A percentile compares a stretch with the other conserved stretches of the same genome.
These are phyloP conservation scores for Melanogrammus aeglefinus DNA, from an alignment of 2,797 vertebrate genomes.

Conservation along the genomic window DNA sequence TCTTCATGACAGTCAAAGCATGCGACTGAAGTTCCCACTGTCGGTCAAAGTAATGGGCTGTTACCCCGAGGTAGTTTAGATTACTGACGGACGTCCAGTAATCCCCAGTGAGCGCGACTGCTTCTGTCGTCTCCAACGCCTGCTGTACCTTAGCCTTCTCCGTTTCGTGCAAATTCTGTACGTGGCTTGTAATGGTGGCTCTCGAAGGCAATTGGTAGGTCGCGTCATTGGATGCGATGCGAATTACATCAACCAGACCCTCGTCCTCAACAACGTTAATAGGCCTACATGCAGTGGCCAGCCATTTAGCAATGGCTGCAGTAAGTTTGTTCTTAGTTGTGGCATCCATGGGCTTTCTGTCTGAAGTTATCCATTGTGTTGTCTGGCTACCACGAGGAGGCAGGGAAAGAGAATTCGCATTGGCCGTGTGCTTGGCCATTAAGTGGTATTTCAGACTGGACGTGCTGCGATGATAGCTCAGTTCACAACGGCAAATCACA, in stretches of 20 bases:
- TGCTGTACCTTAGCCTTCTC: slow-evolving; percentile 6
- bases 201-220: slow-evolving; percentile 19
- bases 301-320: slow-evolving; percentile 19
- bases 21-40: too few relatives aligned
- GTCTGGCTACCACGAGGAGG: too few relatives aligned
- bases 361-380: neutral
- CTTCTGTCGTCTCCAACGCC: neutral
- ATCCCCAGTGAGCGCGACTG: too few relatives aligned
- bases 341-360: neutral
- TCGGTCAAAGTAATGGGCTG: too few relatives aligned
- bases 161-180: neutral
- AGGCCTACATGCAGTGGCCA: slow-evolving; percentile 18
- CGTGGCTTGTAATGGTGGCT: slow-evolving; percentile 10
- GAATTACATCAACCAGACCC: slow-evolving; percentile 20
- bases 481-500: too few relatives aligned
- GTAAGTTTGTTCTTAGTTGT: neutral
- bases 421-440: too few relatives aligned
- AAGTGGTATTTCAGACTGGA: too few relatives aligned
- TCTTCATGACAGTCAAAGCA: too few relatives aligned
- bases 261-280: slow-evolving; percentile 21
- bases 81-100: too few relatives aligned
- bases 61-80: too few relatives aligned
- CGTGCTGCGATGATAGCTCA: too few relatives aligned
- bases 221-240: neutral
- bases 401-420: too few relatives aligned